Conservation (phyloP, 2,888 invertebrate genomes). For the Macaria liturata region DNA sequence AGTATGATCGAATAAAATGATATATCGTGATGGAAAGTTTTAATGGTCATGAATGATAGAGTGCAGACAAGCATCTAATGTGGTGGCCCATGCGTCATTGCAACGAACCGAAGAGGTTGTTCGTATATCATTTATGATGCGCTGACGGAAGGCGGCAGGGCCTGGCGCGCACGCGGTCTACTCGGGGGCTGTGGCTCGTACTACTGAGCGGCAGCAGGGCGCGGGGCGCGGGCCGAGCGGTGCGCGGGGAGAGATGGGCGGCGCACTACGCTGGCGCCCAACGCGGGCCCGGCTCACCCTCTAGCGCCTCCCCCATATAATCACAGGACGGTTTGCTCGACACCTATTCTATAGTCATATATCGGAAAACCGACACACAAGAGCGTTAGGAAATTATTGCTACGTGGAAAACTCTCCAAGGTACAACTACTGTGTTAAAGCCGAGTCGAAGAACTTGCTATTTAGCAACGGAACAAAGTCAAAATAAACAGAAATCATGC, state of each 20-base stretch:
- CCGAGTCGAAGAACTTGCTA: background rate
- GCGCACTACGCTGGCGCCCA: constrained; percentile 60
- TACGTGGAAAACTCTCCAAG: constrained; percentile 24
- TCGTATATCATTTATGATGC: constrained; percentile 71
- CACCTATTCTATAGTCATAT: constrained; percentile 57
- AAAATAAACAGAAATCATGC: constrained; percentile 6
- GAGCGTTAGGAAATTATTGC: constrained; percentile 27
- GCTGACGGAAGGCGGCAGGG: constrained; percentile 66
- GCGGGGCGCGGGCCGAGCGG: constrained; percentile 38
- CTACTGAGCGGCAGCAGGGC: constrained; percentile 57
- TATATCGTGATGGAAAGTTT: constrained; percentile 29
- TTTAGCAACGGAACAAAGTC: constrained; percentile 1
- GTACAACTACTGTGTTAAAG: constrained; percentile 11
- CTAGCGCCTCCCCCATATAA: constrained; percentile 64
- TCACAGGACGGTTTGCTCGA: constrained; percentile 70
- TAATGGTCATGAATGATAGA: constrained; percentile 49
- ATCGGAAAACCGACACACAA: constrained; percentile 40
- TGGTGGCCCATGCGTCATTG: constrained; percentile 78
- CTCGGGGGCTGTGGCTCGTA: constrained; percentile 66
- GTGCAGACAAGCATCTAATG: constrained; percentile 77
- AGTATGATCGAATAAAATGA: constrained; percentile 25
- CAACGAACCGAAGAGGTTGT: constrained; percentile 78
- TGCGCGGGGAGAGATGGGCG: constrained; percentile 47
- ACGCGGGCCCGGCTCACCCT: constrained; percentile 54
- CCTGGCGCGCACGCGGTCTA: constrained; percentile 75